Conservation (phyloP, 2,888 invertebrate genomes). For the Dichetophora obliterata region DNA sequence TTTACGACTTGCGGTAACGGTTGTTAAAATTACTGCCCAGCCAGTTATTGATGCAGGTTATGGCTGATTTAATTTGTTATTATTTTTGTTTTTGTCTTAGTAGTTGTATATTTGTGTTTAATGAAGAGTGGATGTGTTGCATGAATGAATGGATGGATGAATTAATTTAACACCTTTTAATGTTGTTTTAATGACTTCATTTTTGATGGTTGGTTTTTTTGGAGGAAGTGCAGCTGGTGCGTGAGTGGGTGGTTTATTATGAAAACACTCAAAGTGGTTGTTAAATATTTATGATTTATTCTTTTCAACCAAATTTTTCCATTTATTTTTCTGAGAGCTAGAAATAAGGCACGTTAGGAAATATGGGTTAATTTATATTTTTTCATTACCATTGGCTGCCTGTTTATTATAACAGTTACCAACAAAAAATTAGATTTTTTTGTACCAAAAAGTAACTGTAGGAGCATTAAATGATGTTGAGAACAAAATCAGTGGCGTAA, state of each 20-base stretch:
- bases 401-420: too few species aligned
- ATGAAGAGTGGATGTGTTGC: background rate
- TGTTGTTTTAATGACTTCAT: conserved; percentile 27
- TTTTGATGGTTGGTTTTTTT: background rate
- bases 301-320: too few species aligned
- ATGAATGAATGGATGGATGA: background rate
- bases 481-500: too few species aligned
- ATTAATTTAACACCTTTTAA: conserved; percentile 27
- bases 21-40: conserved; percentile 14
- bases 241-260: background rate
- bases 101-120: background rate
- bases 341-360: too few species aligned
- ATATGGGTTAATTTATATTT: too few species aligned
- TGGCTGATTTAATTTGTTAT: conserved; percentile 15
- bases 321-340: too few species aligned
- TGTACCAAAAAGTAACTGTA: too few species aligned
- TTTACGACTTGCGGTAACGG: conserved; percentile 19
- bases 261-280: background rate
- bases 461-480: too few species aligned
- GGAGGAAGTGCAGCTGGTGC: background rate
- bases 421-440: too few species aligned
- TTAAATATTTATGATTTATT: background rate
- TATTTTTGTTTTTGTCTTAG: background rate
- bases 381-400: too few species aligned
- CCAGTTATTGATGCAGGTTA: conserved; percentile 13